Evolutionary conservation across 2,113 vertebrate species (phyloP).

Genomic region (Chloroceryle aenea): DNA sequence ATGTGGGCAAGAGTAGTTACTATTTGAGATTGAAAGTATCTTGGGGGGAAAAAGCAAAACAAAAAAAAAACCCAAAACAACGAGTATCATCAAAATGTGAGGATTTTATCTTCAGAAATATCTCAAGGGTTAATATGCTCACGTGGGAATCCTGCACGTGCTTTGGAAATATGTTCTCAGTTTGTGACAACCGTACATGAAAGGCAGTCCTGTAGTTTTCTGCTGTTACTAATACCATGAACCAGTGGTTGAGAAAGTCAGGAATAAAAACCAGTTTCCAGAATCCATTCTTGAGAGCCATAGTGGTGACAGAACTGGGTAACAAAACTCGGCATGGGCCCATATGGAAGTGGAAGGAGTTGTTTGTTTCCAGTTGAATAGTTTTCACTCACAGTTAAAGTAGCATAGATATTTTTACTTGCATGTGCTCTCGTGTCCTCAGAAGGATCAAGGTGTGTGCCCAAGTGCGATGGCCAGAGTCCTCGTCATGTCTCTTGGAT

Average conservation of each 20-base stretch:
- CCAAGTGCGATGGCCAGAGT: not conserved
- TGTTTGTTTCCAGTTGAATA: not conserved
- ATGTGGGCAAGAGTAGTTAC: not conserved
- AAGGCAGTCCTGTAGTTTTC: not conserved
- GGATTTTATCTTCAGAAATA: not conserved
- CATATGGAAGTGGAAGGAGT: not conserved
- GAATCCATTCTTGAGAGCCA: not conserved
- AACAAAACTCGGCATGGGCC: not conserved
- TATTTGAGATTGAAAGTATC: too few relatives aligned
- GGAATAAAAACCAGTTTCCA: not conserved
- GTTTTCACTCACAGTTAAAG: not conserved
- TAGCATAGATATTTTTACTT: not conserved
- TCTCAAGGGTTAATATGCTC: not conserved
- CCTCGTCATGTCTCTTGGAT: fast-evolving
- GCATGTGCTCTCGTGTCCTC: not conserved
- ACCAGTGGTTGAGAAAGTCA: too few relatives aligned
- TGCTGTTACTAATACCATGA: not conserved
- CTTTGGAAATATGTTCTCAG: not conserved
- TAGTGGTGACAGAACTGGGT: fast-evolving
- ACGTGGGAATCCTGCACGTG: not conserved
- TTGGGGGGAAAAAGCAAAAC: too few relatives aligned
- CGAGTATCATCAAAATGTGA: not conserved
- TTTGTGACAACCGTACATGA: too few relatives aligned
- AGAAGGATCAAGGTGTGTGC: not conserved
- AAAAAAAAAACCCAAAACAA: not conserved